Evolutionary conservation across 2,113 vertebrate genomes (phyloP), one percentile per base, ranked within the genome.

Genomic region (Brachionichthys hirsutus): DNA sequence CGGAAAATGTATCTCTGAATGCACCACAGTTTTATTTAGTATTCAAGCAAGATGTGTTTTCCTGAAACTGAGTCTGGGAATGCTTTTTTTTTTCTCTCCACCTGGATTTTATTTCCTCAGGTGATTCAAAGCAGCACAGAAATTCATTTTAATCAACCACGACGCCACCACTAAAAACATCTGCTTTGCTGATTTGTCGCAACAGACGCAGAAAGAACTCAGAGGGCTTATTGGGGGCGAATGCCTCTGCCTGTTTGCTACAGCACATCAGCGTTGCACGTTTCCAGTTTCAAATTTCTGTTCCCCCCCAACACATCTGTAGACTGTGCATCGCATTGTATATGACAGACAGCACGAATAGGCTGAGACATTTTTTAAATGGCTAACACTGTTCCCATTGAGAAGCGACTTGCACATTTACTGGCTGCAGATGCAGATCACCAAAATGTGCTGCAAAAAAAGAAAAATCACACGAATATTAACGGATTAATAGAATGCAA

Each of bases 101-200:
- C 22, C 50, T 52, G 20, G 9, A 58, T 60, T 67, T 12, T 19
- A 55, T 68, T 70, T 70, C 64, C 67, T 67, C 17, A 35, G 19
- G 18, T 41, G 20, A 24, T 68, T 42, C 44, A 14, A 34, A 18
- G 12, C 30, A 35, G 47, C 42, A 60, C 17, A 67, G 34, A n/a
- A 50, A 1, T 3, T 43, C 15, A 59, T 49, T 55, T 47, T n/a
- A 75, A 76, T 68, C 61, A 62, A 63, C 47, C 20, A 36, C 22
- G 34, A 59, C 48, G 24, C 62, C 18, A 51, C 70, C 60, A 54
- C 77, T 82, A 77, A 62, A 75, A 67, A 73, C 73, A 80, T 66
- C 70, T 78, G 70, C 46, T 79, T 54, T 63, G 19, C 47, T 58
- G 35, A 53, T 46, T 51, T 62, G 67, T 51, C 59, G 52, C 42